These are phyloP conservation scores for Synodontis membranacea DNA, from an alignment of 2,113 vertebrate species.

Conservation along the genomic window DNA sequence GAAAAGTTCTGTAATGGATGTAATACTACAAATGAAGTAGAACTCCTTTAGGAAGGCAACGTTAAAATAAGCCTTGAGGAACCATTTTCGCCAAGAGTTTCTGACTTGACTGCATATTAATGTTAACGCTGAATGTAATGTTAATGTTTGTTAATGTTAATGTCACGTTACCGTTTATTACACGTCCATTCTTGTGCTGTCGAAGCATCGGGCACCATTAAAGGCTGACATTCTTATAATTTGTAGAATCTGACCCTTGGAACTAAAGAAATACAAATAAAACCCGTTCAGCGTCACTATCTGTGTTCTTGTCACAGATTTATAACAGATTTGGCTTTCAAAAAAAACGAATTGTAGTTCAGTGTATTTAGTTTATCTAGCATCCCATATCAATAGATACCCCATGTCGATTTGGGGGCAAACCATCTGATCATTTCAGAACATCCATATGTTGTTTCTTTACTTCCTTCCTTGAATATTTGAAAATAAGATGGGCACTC, in stretches of 20 bases:
- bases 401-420: neutral
- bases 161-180: neutral
- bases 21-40: neutral
- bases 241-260: neutral
- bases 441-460: neutral
- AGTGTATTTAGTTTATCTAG: neutral
- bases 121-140: neutral
- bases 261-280: neutral
- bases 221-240: neutral
- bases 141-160: slow-evolving; percentile 3
- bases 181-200: neutral
- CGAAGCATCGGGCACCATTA: neutral
- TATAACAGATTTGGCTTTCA: neutral
- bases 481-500: neutral
- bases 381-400: neutral
- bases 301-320: neutral
- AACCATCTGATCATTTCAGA: neutral
- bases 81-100: neutral
- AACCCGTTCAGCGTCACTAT: neutral
- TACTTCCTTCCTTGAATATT: neutral
- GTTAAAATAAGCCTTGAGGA: neutral
- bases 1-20: neutral
- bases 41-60: neutral
- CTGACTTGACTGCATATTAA: neutral
- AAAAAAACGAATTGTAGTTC: neutral